Base-by-base conservation (phyloP, 2,888 invertebrate genomes). In the Caenorhabditis becei region DNA sequence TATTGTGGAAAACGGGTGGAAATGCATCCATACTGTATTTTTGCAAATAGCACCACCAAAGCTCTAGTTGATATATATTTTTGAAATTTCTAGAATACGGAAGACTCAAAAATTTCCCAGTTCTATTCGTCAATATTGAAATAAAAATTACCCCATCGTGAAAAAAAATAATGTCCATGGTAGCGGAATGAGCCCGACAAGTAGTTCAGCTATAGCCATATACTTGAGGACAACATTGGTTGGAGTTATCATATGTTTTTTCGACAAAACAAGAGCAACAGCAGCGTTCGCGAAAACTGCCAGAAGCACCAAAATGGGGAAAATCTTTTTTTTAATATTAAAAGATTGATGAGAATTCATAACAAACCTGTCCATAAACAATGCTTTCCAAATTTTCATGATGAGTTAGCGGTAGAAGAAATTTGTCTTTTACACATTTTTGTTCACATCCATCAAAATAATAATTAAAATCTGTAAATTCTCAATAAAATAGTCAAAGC, bases 191-290 rank as follows among this genome's bases (percentile, higher is more conserved):
- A 96, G 93, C 90, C 96, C 94, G 0, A 97, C 97, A 91, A 96
- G 94, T 94, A 96, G 95, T 92, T 97, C 97, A 87, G 96, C 96
- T 4, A 97, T 93, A 0, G 97, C 97, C 96, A 97, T 97, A n/a
- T 95, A 95, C 26, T 89, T 88, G 8, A 90, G 79, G 2, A 90
- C 89, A 41, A 90, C 87, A 63, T 90, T 90, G 2, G 90, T 90
- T 20, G 90, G 89, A 16, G 90, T 88, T 47, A 89, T 74, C 97
- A 97, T 97, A 92, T 96, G 96, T 41, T 95, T 93, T 86, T 96
- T 95, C 75, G 95, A 95, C 37, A 97, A 93, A 0, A 97, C 96
- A 41, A 96, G 94, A 16, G 96, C 96, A 83, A 97, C 96, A 10
- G 97, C 93, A 0, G 96, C 95, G 92, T 97, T 97, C 56, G 96